Conservation (phyloP, 1,140 invertebrate genomes). For the Physella acuta region DNA sequence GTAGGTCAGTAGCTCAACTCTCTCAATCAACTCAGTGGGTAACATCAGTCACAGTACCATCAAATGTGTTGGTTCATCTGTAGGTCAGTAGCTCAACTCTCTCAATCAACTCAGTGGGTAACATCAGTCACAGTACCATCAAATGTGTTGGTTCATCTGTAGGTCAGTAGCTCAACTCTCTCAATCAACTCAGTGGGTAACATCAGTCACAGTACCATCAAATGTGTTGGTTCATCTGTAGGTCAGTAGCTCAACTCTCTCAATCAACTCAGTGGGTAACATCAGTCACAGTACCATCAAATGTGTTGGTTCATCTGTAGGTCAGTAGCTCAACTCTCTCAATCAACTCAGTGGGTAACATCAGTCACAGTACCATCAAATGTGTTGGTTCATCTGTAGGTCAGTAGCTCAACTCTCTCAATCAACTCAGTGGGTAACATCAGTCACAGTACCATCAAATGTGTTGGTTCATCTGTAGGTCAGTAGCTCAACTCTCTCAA, state of each 20-base stretch:
- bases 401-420: no score
- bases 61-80: background rate
- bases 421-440: no score
- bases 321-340: background rate
- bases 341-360: no score
- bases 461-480: no score
- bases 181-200: background rate
- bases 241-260: no score
- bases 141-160: background rate
- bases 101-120: no score
- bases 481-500: no score
- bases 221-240: background rate
- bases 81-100: background rate
- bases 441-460: no score
- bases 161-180: background rate
- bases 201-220: background rate
- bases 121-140: background rate
- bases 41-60: background rate
- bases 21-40: background rate
- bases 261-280: background rate
- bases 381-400: no score
- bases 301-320: background rate
- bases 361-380: no score
- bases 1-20: constrained; percentile 42
- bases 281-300: background rate